Conservation (phyloP, 1,140 invertebrate species). For the Eurosta solidaginis region DNA sequence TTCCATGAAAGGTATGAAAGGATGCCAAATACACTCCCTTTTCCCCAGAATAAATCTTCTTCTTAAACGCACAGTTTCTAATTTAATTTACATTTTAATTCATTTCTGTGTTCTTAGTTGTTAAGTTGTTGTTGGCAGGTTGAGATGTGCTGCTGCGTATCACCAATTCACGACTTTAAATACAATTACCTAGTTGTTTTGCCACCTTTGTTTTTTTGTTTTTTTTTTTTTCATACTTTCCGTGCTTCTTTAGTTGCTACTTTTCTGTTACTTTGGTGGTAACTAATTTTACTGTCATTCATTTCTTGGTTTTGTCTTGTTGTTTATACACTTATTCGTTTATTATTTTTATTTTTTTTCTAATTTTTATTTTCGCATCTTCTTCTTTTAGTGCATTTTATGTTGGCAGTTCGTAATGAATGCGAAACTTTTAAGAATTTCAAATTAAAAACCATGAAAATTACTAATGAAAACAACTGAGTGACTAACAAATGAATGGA, state of each 20-base stretch:
- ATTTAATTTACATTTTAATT: not conserved
- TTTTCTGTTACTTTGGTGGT: not conserved
- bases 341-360: not conserved
- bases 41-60: not conserved
- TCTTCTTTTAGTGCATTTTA: not conserved
- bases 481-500: not conserved
- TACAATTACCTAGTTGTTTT: not conserved
- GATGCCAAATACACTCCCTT: too few relatives aligned
- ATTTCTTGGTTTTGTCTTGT: not conserved
- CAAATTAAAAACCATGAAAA: not conserved
- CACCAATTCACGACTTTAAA: too few relatives aligned
- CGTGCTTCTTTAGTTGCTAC: not conserved
- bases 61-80: not conserved
- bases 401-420: not conserved
- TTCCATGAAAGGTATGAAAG: too few relatives aligned
- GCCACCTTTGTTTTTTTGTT: not conserved
- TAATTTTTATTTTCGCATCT: not conserved
- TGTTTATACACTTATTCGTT: too few relatives aligned
- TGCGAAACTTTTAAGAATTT: not conserved
- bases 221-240: not conserved
- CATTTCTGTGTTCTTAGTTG: not conserved
- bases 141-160: not conserved
- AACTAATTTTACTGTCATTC: not conserved
- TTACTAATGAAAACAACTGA: not conserved
- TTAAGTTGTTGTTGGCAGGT: not conserved